phyloP scores from a whole-genome alignment of 2,797 vertebrate genomes.

The Ptychobarbus kaznakovi region DNA sequence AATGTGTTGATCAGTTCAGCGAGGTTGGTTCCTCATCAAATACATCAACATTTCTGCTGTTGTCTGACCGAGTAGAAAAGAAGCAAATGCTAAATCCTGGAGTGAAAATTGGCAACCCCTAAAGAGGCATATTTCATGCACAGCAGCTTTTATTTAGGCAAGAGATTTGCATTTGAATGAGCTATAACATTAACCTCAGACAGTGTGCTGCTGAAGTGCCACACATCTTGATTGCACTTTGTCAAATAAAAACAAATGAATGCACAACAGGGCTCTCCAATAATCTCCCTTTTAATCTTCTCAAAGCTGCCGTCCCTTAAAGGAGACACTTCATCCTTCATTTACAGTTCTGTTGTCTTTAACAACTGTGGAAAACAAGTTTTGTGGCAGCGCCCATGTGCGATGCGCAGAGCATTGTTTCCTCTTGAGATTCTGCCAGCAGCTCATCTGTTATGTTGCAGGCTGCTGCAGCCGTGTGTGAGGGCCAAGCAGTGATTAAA shows the following conservation, averaged over 20 bases:
- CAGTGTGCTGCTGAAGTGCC: slow-evolving; percentile 19
- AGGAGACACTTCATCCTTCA: slow-evolving; percentile 38
- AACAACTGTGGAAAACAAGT: slow-evolving; percentile 35
- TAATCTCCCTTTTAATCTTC: slow-evolving; percentile 46
- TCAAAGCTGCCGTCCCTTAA: slow-evolving; percentile 11
- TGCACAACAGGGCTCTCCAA: slow-evolving; percentile 16
- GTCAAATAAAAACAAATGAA: slow-evolving; percentile 47
- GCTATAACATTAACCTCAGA: slow-evolving; percentile 31
- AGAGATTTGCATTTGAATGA: slow-evolving; percentile 51
- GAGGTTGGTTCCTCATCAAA: background rate
- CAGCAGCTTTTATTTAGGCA: slow-evolving; percentile 28
- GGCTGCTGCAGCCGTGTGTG: slow-evolving; percentile 16
- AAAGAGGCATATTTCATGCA: slow-evolving; percentile 34
- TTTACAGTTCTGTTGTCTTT: slow-evolving; percentile 36
- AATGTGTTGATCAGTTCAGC: background rate
- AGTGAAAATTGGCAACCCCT: background rate
- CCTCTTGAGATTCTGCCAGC: slow-evolving; percentile 42
- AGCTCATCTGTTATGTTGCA: slow-evolving; percentile 58
- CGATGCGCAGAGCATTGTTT: slow-evolving; percentile 26
- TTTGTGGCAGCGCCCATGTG: slow-evolving; percentile 18
- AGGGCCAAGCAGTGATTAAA: slow-evolving; percentile 60
- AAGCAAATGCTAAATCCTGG: slow-evolving; percentile 1
- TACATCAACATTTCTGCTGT: slow-evolving; percentile 3
- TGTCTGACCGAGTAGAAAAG: background rate
- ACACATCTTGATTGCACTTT: slow-evolving; percentile 25